phyloP scores from a whole-genome alignment of 2,113 vertebrate genomes.

The Tyto alba region DNA sequence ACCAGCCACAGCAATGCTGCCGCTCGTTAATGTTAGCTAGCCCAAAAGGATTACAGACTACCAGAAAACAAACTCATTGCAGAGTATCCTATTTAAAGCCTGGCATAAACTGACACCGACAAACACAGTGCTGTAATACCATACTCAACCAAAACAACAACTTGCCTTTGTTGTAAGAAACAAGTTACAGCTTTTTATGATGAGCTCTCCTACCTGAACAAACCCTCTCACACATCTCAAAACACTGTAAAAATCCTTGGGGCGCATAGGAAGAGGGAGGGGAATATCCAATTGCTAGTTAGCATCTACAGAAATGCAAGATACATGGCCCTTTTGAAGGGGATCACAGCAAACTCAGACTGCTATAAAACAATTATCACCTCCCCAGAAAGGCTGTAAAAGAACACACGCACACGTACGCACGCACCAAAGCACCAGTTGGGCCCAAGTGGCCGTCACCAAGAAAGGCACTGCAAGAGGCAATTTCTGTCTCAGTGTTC shows the following conservation, averaged over 20 bases:
- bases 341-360: not conserved
- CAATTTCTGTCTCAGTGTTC: not conserved
- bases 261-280: not conserved
- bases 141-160: not conserved
- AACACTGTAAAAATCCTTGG: not conserved
- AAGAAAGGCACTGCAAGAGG: not conserved
- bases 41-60: conserved; percentile 23
- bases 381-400: not conserved
- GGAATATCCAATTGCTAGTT: not conserved
- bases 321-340: not conserved
- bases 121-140: not conserved
- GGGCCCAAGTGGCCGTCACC: not conserved
- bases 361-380: not conserved
- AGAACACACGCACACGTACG: not conserved
- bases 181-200: not conserved
- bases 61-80: conserved; percentile 18
- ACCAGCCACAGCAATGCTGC: conserved; percentile 10
- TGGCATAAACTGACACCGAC: not conserved
- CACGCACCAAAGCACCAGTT: not conserved
- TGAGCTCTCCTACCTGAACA: not conserved
- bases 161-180: not conserved
- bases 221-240: not conserved
- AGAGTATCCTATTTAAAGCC: conserved; percentile 11
- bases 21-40: not conserved
- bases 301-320: not conserved